Evolutionary conservation across 2,113 vertebrate genomes (phyloP).

Genomic region (Hydrochoerus hydrochaeris): DNA sequence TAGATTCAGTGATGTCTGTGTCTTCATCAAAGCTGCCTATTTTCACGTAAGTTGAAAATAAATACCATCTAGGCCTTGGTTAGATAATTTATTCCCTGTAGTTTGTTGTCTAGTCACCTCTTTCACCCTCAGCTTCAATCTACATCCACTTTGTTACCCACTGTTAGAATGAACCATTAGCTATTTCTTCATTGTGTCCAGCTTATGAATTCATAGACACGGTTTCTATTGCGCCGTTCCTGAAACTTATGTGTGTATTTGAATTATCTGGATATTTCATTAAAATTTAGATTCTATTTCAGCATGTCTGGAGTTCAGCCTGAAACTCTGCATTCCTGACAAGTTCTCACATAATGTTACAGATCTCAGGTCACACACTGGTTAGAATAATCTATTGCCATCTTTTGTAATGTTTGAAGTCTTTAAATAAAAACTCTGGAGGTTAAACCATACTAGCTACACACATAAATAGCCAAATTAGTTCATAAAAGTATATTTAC

Average conservation of each 20-base stretch:
- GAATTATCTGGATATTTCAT: background rate
- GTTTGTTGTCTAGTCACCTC: background rate
- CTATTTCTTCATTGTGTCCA: background rate
- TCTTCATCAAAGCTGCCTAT: slow-evolving; percentile 42
- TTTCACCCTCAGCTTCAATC: background rate
- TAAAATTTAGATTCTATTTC: background rate
- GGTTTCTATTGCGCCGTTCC: background rate
- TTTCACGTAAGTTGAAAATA: slow-evolving; percentile 55
- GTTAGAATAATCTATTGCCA: background rate
- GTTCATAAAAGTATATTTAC: background rate
- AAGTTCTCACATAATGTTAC: background rate
- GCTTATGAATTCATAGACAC: background rate
- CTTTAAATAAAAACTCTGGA: background rate
- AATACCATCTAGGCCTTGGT: background rate
- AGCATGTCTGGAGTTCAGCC: background rate
- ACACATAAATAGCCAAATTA: background rate
- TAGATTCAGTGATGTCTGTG: background rate
- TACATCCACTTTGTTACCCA: background rate
- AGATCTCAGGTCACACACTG: background rate
- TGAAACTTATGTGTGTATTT: background rate
- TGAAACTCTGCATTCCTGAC: background rate
- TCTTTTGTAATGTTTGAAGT: background rate
- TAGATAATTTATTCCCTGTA: background rate
- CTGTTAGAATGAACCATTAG: background rate
- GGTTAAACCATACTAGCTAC: background rate